These are phyloP conservation scores for Bufo bufo DNA, from an alignment of 2,113 vertebrate species.

Conservation along the genomic window DNA sequence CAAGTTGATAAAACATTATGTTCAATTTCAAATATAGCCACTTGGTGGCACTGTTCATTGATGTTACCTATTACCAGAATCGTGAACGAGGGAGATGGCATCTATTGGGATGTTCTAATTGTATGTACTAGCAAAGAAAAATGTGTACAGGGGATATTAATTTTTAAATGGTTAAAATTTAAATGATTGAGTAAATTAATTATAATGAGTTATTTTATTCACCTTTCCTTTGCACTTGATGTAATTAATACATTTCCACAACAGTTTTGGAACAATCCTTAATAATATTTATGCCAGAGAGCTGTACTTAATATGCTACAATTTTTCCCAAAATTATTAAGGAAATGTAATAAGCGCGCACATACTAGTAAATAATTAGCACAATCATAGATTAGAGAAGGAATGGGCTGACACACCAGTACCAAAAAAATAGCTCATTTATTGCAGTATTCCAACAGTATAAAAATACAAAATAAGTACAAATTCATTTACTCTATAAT, in stretches of 20 bases:
- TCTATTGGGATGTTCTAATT: not conserved
- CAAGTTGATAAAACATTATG: not conserved
- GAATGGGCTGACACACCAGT: not conserved
- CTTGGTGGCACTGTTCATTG: slow-evolving; percentile 7
- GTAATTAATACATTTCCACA: too few species aligned
- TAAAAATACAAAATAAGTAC: slow-evolving; percentile 23
- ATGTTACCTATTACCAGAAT: not conserved
- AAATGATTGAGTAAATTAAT: too few species aligned
- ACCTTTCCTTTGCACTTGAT: too few species aligned
- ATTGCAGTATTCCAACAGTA: not conserved
- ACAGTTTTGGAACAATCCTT: too few species aligned
- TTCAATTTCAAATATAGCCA: not conserved
- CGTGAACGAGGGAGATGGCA: not conserved
- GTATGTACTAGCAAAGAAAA: not conserved
- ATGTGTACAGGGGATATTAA: too few species aligned
- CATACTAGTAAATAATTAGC: too few species aligned
- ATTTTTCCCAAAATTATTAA: too few species aligned
- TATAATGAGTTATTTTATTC: too few species aligned
- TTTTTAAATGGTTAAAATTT: too few species aligned
- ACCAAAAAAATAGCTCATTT: not conserved
- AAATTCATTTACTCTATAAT: not conserved
- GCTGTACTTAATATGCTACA: too few species aligned
- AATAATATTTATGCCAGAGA: too few species aligned
- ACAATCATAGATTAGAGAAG: not conserved
- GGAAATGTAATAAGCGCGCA: too few species aligned